Conservation (phyloP, 2,888 invertebrate genomes). For the Mimas tiliae region DNA sequence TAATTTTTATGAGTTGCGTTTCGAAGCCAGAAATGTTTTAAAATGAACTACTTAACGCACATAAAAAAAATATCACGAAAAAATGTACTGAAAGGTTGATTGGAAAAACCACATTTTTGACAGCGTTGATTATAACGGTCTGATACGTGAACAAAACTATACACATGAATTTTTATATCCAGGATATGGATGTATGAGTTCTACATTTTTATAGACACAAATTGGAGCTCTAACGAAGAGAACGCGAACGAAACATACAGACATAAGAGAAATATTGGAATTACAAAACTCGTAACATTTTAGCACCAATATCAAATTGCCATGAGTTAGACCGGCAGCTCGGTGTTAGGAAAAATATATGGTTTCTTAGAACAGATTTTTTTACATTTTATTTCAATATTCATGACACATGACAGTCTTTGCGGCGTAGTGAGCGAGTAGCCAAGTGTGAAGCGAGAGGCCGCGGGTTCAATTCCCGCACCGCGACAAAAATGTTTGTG, state of each 20-base stretch:
- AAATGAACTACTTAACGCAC: too few relatives aligned
- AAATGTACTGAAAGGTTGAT: not conserved
- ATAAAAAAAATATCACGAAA: too few relatives aligned
- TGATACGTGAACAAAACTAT: not conserved
- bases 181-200: not conserved
- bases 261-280: slow-evolving; percentile 20
- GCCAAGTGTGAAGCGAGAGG: too few relatives aligned
- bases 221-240: slow-evolving; percentile 20
- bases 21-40: too few relatives aligned
- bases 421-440: too few relatives aligned
- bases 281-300: slow-evolving; percentile 14
- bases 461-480: too few relatives aligned
- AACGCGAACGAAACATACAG: slow-evolving; percentile 13
- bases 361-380: too few relatives aligned
- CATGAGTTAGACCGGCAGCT: not conserved
- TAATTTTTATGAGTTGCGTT: too few relatives aligned
- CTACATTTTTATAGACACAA: slow-evolving; percentile 21
- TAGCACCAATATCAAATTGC: slow-evolving; percentile 14
- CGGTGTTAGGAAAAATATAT: not conserved
- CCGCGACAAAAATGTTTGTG: too few relatives aligned
- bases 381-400: too few relatives aligned
- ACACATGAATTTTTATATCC: slow-evolving; percentile 19
- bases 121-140: not conserved
- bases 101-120: not conserved
- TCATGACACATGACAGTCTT: too few relatives aligned